Evolutionary conservation across 1,140 invertebrate genomes (phyloP).

Genomic region (Cherax quadricarinatus): DNA sequence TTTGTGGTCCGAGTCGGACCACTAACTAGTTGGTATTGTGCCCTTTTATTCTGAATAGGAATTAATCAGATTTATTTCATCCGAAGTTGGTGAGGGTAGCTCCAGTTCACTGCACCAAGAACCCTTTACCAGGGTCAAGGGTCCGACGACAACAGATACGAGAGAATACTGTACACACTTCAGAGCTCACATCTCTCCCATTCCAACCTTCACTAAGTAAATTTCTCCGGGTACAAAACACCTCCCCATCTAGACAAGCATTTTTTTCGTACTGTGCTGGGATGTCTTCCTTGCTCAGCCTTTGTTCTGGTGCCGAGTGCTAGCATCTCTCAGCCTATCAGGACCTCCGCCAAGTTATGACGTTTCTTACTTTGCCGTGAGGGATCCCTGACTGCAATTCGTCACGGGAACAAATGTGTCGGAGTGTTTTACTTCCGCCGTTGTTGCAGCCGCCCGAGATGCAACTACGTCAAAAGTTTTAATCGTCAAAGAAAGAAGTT

Average conservation of each 20-base stretch:
- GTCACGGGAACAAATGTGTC: slow-evolving; percentile 13
- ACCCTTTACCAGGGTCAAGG: too few relatives aligned
- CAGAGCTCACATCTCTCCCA: too few relatives aligned
- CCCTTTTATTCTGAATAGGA: too few relatives aligned
- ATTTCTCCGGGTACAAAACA: not conserved
- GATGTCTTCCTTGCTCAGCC: not conserved
- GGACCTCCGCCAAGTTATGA: not conserved
- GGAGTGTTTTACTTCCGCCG: slow-evolving; percentile 9
- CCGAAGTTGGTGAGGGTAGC: too few relatives aligned
- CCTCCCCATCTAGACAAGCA: not conserved
- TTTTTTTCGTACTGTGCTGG: not conserved
- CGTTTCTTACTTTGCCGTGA: not conserved
- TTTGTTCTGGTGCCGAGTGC: not conserved
- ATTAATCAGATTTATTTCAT: too few relatives aligned
- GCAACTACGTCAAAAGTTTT: slow-evolving; percentile 15
- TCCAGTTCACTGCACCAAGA: too few relatives aligned
- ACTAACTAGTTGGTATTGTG: too few relatives aligned
- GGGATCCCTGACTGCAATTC: not conserved
- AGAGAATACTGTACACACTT: too few relatives aligned
- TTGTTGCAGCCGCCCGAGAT: slow-evolving; percentile 1
- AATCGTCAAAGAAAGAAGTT: slow-evolving; percentile 21
- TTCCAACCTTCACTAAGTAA: not conserved
- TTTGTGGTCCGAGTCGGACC: too few relatives aligned
- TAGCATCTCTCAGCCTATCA: not conserved
- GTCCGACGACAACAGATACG: too few relatives aligned